phyloP scores from a whole-genome alignment of 1,140 invertebrate species.

The Mamestra configurata region DNA sequence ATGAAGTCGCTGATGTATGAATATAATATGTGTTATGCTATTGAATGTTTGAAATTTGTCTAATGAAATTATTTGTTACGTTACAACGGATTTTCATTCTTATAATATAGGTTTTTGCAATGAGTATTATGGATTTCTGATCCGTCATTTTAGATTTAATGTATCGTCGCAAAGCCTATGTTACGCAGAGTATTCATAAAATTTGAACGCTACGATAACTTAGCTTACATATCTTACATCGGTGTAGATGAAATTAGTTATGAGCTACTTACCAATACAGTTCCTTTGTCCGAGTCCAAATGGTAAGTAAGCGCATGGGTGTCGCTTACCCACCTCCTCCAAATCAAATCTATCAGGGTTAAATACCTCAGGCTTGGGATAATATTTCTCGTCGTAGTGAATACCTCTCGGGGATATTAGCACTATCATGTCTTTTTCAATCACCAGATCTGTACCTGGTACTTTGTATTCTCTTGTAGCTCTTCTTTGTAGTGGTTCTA shows the following conservation, averaged over 20 bases:
- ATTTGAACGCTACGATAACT: too few species aligned
- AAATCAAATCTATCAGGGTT: constrained; percentile 88
- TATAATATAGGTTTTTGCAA: too few species aligned
- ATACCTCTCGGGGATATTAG: constrained; percentile 57
- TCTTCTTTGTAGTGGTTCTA: constrained; percentile 84
- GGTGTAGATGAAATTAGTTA: constrained; percentile 42
- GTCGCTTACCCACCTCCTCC: constrained; percentile 77
- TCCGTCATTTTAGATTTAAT: too few species aligned
- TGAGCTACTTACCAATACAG: constrained; percentile 86
- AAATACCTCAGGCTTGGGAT: constrained; percentile 87
- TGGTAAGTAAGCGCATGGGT: constrained; percentile 86
- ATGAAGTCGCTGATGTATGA: too few species aligned
- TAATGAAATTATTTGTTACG: too few species aligned
- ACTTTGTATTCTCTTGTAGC: constrained; percentile 67
- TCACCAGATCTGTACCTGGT: constrained; percentile 64
- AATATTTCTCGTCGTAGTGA: constrained; percentile 64
- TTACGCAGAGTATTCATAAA: too few species aligned
- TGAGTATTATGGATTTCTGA: too few species aligned
- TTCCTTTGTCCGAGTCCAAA: constrained; percentile 89
- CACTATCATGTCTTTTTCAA: constrained; percentile 79
- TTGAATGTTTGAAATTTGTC: too few species aligned
- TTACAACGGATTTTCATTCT: too few species aligned
- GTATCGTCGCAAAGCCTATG: too few species aligned
- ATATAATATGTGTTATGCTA: too few species aligned
- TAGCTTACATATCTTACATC: too few species aligned